Percentiles rank a stretch among this genome's conserved stretches.
These are phyloP conservation scores for Gonatopus flavifemur DNA, from an alignment of 1,140 invertebrate genomes.

Conservation along the genomic window DNA sequence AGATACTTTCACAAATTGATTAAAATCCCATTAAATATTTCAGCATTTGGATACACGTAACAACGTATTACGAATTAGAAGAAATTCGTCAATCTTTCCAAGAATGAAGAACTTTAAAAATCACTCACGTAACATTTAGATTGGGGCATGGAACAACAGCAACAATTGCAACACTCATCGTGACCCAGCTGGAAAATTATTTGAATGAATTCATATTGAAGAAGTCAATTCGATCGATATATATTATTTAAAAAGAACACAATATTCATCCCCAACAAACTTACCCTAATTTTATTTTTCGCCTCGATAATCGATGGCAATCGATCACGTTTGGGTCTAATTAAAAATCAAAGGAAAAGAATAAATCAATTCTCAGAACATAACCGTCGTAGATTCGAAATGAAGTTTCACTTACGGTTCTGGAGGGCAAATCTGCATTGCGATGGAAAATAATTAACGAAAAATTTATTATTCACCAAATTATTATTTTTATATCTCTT, in stretches of 20 bases:
- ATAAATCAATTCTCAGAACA: neutral
- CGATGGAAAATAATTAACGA: no score
- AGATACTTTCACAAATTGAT: no score
- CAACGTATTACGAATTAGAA: no score
- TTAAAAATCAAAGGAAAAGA: slow-evolving; percentile 4
- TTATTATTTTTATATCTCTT: no score
- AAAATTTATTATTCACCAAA: no score
- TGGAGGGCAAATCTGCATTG: slow-evolving; percentile 45
- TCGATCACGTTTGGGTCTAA: slow-evolving; percentile 14
- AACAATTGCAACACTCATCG: slow-evolving; percentile 43
- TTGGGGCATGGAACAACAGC: slow-evolving; percentile 37
- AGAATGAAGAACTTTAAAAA: no score
- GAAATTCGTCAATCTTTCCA: no score
- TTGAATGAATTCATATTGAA: slow-evolving; percentile 3
- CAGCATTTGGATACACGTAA: no score
- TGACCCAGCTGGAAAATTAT: slow-evolving; percentile 37
- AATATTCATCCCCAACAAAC: slow-evolving; percentile 9
- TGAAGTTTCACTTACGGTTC: slow-evolving; percentile 29
- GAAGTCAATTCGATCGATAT: neutral
- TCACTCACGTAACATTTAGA: slow-evolving; percentile 35
- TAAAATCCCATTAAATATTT: no score
- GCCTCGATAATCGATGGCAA: slow-evolving; percentile 33
- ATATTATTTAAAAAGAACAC: neutral
- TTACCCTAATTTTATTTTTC: slow-evolving; percentile 47
- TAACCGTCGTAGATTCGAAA: neutral